phyloP scores from a whole-genome alignment of 2,113 vertebrate species.

The Larimichthys crocea region DNA sequence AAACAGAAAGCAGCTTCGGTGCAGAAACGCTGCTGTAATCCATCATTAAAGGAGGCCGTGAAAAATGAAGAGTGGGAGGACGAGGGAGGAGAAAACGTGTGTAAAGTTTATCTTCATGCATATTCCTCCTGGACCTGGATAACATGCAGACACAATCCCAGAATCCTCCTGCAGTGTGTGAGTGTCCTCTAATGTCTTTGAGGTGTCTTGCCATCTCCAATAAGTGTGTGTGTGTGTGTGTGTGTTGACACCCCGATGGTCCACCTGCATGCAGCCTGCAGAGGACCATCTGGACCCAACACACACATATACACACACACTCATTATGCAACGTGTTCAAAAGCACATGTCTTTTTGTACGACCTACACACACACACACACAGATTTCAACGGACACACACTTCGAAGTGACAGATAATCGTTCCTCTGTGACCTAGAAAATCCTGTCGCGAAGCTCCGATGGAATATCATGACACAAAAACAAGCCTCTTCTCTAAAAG shows the following conservation, averaged over 20 bases:
- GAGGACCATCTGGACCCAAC: conserved; percentile 55
- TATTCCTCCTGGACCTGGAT: conserved; percentile 12
- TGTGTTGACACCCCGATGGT: conserved; percentile 34
- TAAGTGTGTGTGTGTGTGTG: conserved; percentile 36
- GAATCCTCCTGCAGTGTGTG: conserved; percentile 4
- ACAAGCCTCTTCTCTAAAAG: conserved; percentile 8
- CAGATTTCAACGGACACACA: background rate
- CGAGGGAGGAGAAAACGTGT: background rate
- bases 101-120: background rate
- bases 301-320: conserved; percentile 1
- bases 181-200: conserved; percentile 66
- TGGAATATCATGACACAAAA: background rate
- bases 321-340: conserved; percentile 23
- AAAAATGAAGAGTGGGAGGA: background rate
- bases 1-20: background rate
- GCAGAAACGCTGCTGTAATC: background rate
- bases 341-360: background rate
- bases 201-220: conserved; percentile 45
- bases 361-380: background rate
- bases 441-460: too few species aligned
- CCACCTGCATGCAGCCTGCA: conserved; percentile 29
- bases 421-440: conserved; percentile 10
- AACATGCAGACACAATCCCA: background rate
- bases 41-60: background rate
- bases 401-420: background rate